Evolutionary conservation across 2,888 invertebrate species (phyloP).

Genomic region (Eupithecia abbreviata): DNA sequence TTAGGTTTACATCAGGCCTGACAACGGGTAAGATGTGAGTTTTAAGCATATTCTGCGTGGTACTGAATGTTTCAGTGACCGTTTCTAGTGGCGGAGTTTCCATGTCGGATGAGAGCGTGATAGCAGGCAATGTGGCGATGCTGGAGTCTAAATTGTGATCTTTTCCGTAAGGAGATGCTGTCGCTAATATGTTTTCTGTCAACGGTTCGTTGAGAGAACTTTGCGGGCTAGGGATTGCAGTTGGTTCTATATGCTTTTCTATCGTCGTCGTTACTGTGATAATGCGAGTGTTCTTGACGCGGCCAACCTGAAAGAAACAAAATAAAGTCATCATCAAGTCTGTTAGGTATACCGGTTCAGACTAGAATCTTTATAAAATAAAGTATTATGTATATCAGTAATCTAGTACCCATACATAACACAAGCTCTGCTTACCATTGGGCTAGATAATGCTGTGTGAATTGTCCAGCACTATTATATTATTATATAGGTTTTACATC

Average conservation of each 20-base stretch:
- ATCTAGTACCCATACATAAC: no score
- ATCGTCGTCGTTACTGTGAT: constrained; percentile 94
- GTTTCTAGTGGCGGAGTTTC: constrained; percentile 95
- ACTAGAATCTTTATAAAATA: no score
- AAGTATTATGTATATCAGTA: no score
- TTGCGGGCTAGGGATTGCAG: constrained; percentile 79
- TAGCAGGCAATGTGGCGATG: constrained; percentile 91
- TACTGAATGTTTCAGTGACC: constrained; percentile 95
- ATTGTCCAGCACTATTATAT: no score
- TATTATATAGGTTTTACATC: no score
- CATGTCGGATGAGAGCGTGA: constrained; percentile 89
- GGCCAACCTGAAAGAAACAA: constrained; percentile 87
- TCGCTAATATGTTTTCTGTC: constrained; percentile 94
- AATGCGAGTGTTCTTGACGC: constrained; percentile 93
- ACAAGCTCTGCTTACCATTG: no score
- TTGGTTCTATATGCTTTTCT: constrained; percentile 89
- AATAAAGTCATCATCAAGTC: not conserved
- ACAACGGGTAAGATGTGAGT: constrained; percentile 94
- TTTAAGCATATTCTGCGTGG: constrained; percentile 93
- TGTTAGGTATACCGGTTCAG: not conserved
- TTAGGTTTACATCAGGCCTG: constrained; percentile 86
- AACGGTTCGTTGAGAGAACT: constrained; percentile 89
- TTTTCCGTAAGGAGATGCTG: constrained; percentile 89
- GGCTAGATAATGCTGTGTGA: no score
- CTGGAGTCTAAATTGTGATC: constrained; percentile 89